Base-by-base conservation (phyloP, 2,888 invertebrate species). In the Protodeltote pygarga region DNA sequence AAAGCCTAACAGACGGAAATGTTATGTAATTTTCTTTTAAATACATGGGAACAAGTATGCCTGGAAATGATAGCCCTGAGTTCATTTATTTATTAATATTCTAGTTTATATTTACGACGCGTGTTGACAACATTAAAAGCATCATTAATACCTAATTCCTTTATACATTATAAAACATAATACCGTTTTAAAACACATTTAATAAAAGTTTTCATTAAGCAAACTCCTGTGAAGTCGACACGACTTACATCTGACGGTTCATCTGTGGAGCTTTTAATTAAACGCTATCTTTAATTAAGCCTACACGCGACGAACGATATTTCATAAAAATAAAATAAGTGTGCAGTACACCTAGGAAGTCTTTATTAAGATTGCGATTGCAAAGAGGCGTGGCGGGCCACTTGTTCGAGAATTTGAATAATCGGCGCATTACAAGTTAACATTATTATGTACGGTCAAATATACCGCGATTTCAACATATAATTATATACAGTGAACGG, bases 341-440 rank as follows among this genome's bases (percentile, higher is more conserved):
- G 77, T 79, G 75, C 76, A 76, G 70, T 78, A 79, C 79, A 86
- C 69, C 86, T 90, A 91, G 90, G 90, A 91, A 91, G 87, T 89
- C 87, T 91, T 90, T 88, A 91, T 89, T 89, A 85, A 89, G 84
- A 89, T 89, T 89, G 85, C 84, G 80, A 91, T 83, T 85, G 85
- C 83, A 81, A 90, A 91, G 83, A 83, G 92, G 91, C 89, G 91
- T 83, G 62, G 65, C 73, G 54, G 67, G 71, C 77, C 77, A 84
- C 85, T 86, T 87, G 87, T 83, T 79, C 66, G 75, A 72, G 82
- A 83, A 87, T 90, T 89, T 91, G 87, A 90, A 86, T 90, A 89
- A 89, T 90, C 81, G 77, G 51, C 73, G 70, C 73, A 83, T 85
- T 87, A 87, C 80, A 79, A 78, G 74, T 78, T 78, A 73, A 74